A percentile compares a stretch with the other conserved stretches of the same genome.
Conservation (phyloP, 2,113 vertebrate genomes). For the Gymnogyps californianus region DNA sequence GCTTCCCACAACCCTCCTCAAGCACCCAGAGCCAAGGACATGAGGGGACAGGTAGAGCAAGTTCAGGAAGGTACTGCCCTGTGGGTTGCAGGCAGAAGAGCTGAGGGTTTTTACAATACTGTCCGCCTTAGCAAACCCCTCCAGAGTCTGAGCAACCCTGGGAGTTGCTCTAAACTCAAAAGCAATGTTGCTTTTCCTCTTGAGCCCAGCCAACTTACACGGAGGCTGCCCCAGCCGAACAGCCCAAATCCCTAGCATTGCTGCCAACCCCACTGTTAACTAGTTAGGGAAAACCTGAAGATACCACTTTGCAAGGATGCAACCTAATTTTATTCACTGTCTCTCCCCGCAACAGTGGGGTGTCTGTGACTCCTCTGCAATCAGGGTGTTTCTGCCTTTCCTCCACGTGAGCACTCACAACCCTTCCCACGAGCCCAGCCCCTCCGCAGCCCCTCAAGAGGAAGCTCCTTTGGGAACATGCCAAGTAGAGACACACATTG, state of each 20-base stretch:
- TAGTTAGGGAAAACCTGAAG: background rate
- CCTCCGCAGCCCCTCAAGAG: background rate
- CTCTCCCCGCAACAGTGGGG: background rate
- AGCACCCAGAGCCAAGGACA: background rate
- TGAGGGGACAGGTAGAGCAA: background rate
- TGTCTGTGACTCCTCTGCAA: background rate
- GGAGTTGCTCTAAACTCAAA: background rate
- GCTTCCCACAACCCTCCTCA: background rate
- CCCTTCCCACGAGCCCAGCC: background rate
- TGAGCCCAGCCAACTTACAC: background rate
- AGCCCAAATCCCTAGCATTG: background rate
- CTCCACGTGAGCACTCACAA: background rate
- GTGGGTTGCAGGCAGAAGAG: background rate
- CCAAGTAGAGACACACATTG: rapidly evolving
- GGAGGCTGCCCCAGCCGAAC: background rate
- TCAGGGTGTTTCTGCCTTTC: background rate
- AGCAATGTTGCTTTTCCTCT: background rate
- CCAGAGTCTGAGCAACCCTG: background rate
- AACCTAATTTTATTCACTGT: background rate
- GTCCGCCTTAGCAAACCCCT: background rate
- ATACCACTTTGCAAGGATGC: background rate
- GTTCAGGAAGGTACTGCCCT: background rate
- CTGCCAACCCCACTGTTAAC: background rate
- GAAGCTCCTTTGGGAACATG: background rate
- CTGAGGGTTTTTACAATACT: background rate